Conservation (phyloP, 2,888 invertebrate genomes). For the Punctoribates punctum region DNA sequence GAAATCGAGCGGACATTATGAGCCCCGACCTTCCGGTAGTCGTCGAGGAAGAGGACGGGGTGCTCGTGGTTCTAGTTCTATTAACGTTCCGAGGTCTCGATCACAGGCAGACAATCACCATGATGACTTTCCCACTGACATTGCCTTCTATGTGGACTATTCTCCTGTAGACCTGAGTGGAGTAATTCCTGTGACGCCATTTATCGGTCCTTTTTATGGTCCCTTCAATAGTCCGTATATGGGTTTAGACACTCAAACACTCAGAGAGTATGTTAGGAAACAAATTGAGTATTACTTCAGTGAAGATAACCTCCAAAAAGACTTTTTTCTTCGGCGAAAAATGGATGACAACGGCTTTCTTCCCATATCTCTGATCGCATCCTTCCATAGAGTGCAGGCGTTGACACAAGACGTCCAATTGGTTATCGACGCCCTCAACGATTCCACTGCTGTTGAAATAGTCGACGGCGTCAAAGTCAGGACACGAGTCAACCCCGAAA, state of each 20-base stretch:
- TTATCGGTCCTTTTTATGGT: slow-evolving; percentile 44
- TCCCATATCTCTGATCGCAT: slow-evolving; percentile 87
- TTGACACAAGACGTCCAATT: slow-evolving; percentile 78
- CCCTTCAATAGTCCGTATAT: slow-evolving; percentile 37
- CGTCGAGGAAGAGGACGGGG: not conserved
- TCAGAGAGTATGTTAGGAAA: slow-evolving; percentile 79
- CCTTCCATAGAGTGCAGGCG: slow-evolving; percentile 87
- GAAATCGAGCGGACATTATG: not conserved
- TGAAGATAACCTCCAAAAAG: slow-evolving; percentile 87
- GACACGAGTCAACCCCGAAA: slow-evolving; percentile 70
- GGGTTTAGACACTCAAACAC: slow-evolving; percentile 60
- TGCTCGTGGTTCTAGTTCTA: not conserved
- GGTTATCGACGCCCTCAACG: slow-evolving; percentile 74
- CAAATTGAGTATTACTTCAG: slow-evolving; percentile 99
- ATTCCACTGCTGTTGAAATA: slow-evolving; percentile 80
- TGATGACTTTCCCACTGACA: slow-evolving; percentile 44
- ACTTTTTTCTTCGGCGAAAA: slow-evolving; percentile 92
- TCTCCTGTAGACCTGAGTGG: slow-evolving; percentile 39
- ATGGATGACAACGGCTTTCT: slow-evolving; percentile 93
- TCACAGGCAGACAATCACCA: slow-evolving; percentile 44
- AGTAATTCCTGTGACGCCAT: slow-evolving; percentile 45
- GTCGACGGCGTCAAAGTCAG: slow-evolving; percentile 70
- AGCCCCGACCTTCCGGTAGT: not conserved
- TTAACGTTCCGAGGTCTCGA: not conserved
- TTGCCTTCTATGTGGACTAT: slow-evolving; percentile 41